Conservation (phyloP, 1,140 invertebrate species). For the Luehdorfia chinensis region DNA sequence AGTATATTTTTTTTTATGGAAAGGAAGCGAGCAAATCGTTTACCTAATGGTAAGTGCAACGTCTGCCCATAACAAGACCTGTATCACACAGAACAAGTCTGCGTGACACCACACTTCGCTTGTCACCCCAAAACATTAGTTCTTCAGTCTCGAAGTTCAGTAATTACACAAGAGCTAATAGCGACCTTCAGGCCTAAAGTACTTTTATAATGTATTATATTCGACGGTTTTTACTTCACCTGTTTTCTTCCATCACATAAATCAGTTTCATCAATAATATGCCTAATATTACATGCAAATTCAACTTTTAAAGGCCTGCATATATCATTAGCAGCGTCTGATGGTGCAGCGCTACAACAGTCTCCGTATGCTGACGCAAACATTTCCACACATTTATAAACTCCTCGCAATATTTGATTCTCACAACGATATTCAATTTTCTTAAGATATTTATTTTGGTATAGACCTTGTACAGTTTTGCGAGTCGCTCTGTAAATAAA, state of each 20-base stretch:
- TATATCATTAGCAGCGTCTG: constrained; percentile 78
- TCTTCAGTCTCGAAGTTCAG: no score
- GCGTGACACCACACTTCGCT: no score
- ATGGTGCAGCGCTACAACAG: constrained; percentile 79
- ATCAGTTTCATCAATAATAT: constrained; percentile 1
- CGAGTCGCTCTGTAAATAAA: no score
- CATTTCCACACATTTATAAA: constrained; percentile 74
- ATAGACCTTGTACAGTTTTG: constrained; percentile 62
- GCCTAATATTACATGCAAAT: not conserved
- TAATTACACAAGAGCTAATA: no score
- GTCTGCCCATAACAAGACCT: no score
- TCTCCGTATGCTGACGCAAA: constrained; percentile 79
- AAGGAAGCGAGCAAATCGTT: no score
- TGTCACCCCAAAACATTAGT: no score
- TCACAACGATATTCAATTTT: constrained; percentile 82
- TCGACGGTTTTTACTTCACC: not conserved
- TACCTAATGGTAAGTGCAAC: no score
- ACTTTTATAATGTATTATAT: no score
- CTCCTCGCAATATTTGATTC: constrained; percentile 74
- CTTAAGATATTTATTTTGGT: constrained; percentile 78
- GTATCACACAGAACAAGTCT: no score
- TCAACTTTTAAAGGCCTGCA: constrained; percentile 82
- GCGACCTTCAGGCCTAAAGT: no score
- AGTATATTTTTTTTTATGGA: no score
- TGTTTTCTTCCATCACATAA: not conserved